Conservation (phyloP, 2,113 vertebrate genomes). For the Penelope pileata region DNA sequence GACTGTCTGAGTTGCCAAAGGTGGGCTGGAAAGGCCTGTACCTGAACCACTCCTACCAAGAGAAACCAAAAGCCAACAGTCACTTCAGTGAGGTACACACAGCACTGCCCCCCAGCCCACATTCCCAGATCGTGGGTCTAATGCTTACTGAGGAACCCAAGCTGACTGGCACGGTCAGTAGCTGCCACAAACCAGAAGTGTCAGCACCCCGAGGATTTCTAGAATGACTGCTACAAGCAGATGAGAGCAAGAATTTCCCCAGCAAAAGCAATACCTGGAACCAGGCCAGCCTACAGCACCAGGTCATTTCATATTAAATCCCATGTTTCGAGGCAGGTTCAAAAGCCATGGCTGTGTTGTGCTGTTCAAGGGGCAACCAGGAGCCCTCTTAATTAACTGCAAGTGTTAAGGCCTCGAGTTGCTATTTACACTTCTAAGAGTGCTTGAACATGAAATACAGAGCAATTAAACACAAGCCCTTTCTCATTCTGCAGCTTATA, state of each 20-base stretch:
- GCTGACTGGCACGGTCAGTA: rapidly evolving
- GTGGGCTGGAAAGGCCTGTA: slow-evolving; percentile 92
- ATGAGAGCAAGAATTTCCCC: background rate
- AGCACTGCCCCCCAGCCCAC: background rate
- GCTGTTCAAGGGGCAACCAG: background rate
- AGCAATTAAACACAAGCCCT: slow-evolving; percentile 26
- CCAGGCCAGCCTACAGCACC: background rate
- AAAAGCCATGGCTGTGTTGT: background rate
- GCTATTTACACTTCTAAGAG: background rate
- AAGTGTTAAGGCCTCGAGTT: background rate
- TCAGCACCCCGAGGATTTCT: background rate
- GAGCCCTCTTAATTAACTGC: background rate
- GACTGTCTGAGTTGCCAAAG: slow-evolving; percentile 91
- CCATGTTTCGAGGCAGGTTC: background rate
- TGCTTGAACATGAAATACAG: slow-evolving; percentile 14
- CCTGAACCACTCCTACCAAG: slow-evolving; percentile 89
- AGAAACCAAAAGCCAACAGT: background rate
- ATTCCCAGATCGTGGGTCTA: rapidly evolving
- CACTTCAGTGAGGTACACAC: background rate
- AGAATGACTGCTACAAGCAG: rapidly evolving
- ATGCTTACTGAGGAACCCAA: rapidly evolving
- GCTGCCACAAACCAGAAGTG: background rate
- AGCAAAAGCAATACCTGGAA: background rate
- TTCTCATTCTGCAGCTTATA: background rate
- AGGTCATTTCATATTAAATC: background rate